Evolutionary conservation across 2,888 invertebrate genomes (phyloP).

Genomic region (Phymatocera aterrima): DNA sequence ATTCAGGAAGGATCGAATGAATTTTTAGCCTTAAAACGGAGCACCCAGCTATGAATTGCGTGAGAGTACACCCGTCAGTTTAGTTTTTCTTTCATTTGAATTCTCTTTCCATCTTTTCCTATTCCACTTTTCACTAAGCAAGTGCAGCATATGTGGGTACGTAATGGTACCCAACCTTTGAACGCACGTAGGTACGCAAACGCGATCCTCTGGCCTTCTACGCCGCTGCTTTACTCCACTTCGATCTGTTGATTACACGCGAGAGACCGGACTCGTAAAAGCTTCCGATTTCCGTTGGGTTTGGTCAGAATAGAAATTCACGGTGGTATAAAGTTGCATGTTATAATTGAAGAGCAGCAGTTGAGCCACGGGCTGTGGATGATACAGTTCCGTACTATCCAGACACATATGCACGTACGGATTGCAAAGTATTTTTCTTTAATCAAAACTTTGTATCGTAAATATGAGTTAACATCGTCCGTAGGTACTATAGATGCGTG

Average conservation of each 20-base stretch:
- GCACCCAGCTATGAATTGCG: conserved; percentile 1
- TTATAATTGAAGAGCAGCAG: not conserved
- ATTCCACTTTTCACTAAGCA: not conserved
- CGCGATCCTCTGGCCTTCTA: not conserved
- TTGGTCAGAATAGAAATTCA: not conserved
- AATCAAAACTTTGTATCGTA: not conserved
- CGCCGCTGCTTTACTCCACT: conserved; percentile 5
- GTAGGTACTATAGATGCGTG: not conserved
- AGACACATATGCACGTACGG: too few species aligned
- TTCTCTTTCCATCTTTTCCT: not conserved
- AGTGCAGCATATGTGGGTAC: too few species aligned
- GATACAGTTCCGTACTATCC: too few species aligned
- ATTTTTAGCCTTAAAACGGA: not conserved
- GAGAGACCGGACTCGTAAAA: conserved; percentile 13
- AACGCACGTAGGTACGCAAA: conserved; percentile 7
- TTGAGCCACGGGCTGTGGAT: not conserved
- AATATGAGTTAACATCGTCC: not conserved
- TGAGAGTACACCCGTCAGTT: not conserved
- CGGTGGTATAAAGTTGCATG: not conserved
- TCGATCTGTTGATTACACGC: conserved; percentile 20
- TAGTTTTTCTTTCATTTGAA: conserved; percentile 8
- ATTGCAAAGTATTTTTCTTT: not conserved
- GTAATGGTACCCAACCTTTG: conserved; percentile 12
- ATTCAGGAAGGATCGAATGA: not conserved
- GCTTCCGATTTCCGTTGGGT: conserved; percentile 27